A percentile compares a stretch with the other conserved stretches of the same genome.
Conservation (phyloP, 2,113 vertebrate species). For the Rissa tridactyla region DNA sequence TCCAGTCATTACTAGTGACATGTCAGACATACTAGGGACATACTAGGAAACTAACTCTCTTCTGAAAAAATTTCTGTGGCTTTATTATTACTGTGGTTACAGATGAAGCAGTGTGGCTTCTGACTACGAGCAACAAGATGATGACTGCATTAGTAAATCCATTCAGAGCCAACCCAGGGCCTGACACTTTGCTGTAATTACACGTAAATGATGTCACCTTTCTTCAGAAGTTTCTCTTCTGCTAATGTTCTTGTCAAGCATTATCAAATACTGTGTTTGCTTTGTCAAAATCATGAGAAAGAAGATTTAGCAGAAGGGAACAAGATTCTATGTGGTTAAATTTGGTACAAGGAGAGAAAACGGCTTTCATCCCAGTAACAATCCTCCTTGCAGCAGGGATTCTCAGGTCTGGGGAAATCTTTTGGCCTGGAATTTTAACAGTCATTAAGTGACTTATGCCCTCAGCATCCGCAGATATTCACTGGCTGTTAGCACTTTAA, state of each 20-base stretch:
- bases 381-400: background rate
- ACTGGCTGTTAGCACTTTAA: background rate
- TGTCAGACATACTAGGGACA: background rate
- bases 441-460: background rate
- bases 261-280: background rate
- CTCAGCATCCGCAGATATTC: background rate
- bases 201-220: background rate
- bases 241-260: background rate
- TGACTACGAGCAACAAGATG: background rate
- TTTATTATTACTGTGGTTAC: background rate
- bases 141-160: background rate
- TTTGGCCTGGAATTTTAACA: background rate
- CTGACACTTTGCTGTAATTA: background rate
- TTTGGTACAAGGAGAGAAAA: background rate
- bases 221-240: constrained; percentile 9
- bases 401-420: background rate
- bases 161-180: background rate
- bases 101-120: background rate
- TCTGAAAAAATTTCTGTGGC: background rate
- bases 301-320: background rate
- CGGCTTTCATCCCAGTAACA: background rate
- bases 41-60: background rate
- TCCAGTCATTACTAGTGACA: background rate
- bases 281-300: background rate
- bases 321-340: background rate